These are phyloP conservation scores for Myopa tessellatipennis DNA, from an alignment of 2,888 invertebrate species.

Conservation along the genomic window DNA sequence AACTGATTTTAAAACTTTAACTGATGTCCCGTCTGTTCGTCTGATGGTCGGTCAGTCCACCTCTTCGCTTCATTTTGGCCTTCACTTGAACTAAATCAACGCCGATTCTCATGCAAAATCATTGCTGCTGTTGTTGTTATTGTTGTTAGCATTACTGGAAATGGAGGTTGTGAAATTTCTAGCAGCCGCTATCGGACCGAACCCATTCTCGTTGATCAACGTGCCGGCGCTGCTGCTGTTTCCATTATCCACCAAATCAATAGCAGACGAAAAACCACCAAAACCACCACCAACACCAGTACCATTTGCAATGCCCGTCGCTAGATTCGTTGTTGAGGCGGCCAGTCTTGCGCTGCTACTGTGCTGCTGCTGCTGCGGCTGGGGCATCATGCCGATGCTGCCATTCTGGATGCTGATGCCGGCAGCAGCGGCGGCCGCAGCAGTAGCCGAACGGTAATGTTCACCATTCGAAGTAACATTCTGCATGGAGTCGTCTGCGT, in stretches of 20 bases:
- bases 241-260: conserved; percentile 54
- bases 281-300: conserved; percentile 29
- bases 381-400: conserved; percentile 46
- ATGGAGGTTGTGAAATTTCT: conserved; percentile 53
- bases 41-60: neutral
- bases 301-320: neutral
- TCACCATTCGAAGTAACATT: conserved; percentile 25
- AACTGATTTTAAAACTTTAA: too few species aligned
- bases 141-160: conserved; percentile 47
- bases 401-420: conserved; percentile 40
- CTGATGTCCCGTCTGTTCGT: neutral
- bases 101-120: conserved; percentile 62
- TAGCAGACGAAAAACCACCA: conserved; percentile 48
- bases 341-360: conserved; percentile 46
- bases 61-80: neutral
- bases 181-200: conserved; percentile 53
- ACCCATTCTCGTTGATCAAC: conserved; percentile 54
- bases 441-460: conserved; percentile 34
- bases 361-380: conserved; percentile 55
- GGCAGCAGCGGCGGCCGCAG: conserved; percentile 48
- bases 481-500: conserved; percentile 51
- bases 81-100: conserved; percentile 52
- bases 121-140: conserved; percentile 53
- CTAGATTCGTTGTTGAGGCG: conserved; percentile 31
- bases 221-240: conserved; percentile 58